Evolutionary conservation across 2,888 invertebrate genomes (phyloP).

Genomic region (Scaptodrosophila latifasciaeformis): DNA sequence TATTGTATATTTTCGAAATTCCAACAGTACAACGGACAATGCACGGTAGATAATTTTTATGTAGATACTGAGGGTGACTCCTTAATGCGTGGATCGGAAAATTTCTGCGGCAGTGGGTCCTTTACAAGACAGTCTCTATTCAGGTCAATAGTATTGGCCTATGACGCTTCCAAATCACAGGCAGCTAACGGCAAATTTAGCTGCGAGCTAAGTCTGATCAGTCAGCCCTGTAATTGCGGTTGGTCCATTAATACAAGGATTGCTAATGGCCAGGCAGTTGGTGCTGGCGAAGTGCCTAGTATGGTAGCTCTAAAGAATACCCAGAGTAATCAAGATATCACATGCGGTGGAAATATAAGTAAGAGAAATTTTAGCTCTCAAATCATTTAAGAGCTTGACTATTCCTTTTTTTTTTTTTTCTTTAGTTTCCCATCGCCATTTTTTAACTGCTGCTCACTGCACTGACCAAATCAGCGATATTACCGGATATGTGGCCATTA

Average conservation of each 20-base stretch:
- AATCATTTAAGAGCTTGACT: neutral
- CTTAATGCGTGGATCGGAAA: conserved; percentile 56
- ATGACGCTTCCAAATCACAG: conserved; percentile 44
- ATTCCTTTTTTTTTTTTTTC: neutral
- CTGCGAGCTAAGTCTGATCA: conserved; percentile 45
- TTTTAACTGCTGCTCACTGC: conserved; percentile 78
- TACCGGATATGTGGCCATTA: conserved; percentile 71
- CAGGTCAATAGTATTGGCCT: conserved; percentile 58
- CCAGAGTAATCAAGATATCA: conserved; percentile 36
- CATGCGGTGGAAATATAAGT: conserved; percentile 77
- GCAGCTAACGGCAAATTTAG: conserved; percentile 49
- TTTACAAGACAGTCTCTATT: conserved; percentile 54
- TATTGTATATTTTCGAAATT: neutral
- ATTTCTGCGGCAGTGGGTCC: conserved; percentile 65
- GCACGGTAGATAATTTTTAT: conserved; percentile 69
- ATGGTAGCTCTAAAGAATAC: conserved; percentile 76
- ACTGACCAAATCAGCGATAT: conserved; percentile 17
- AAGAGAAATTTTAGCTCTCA: conserved; percentile 10
- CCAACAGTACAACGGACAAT: conserved; percentile 35
- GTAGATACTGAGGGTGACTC: conserved; percentile 67
- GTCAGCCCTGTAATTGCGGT: conserved; percentile 70
- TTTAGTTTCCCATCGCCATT: conserved; percentile 69
- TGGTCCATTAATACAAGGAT: conserved; percentile 75
- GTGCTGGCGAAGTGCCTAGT: conserved; percentile 78
- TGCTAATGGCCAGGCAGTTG: conserved; percentile 77